phyloP scores from a whole-genome alignment of 2,113 vertebrate species.

The Acanthochromis polyacanthus region DNA sequence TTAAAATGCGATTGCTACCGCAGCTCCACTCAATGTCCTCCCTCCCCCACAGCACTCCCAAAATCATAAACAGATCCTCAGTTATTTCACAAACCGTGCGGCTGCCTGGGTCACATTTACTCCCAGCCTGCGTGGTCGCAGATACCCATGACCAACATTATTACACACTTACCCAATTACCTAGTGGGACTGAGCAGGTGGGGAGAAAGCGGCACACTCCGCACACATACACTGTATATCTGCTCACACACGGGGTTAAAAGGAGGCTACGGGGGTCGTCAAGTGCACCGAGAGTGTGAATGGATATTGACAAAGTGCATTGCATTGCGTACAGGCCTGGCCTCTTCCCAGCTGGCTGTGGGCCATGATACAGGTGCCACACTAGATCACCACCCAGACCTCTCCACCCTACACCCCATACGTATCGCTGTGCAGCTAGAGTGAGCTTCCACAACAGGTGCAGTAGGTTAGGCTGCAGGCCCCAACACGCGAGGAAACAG shows the following conservation, averaged over 20 bases:
- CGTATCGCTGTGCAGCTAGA: conserved; percentile 60
- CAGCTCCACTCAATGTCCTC: conserved; percentile 3
- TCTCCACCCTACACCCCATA: conserved; percentile 1
- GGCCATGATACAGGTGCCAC: conserved; percentile 78
- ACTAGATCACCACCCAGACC: conserved; percentile 51
- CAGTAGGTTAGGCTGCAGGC: conserved; percentile 83
- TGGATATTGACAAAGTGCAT: conserved; percentile 57
- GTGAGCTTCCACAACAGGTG: conserved; percentile 85
- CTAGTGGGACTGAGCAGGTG: conserved; percentile 55
- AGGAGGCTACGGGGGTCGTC: conserved; percentile 61
- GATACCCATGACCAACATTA: conserved; percentile 80
- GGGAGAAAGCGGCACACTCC: conserved; percentile 13
- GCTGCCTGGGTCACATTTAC: conserved; percentile 68
- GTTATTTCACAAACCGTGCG: conserved; percentile 47
- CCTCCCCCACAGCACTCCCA: conserved; percentile 10
- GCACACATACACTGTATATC: conserved; percentile 27
- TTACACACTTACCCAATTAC: conserved; percentile 82
- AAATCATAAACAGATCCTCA: conserved; percentile 72
- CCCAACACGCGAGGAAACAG: conserved; percentile 80
- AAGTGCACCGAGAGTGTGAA: conserved; percentile 62
- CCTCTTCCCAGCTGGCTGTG: conserved; percentile 64
- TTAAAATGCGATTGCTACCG: conserved; percentile 45
- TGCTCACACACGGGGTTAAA: conserved; percentile 45
- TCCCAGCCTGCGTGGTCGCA: conserved; percentile 37
- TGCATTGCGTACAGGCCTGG: conserved; percentile 52